Percentiles rank a stretch among this genome's conserved stretches.
Conservation (phyloP, 2,888 invertebrate species). For the Cyclophora punctaria region DNA sequence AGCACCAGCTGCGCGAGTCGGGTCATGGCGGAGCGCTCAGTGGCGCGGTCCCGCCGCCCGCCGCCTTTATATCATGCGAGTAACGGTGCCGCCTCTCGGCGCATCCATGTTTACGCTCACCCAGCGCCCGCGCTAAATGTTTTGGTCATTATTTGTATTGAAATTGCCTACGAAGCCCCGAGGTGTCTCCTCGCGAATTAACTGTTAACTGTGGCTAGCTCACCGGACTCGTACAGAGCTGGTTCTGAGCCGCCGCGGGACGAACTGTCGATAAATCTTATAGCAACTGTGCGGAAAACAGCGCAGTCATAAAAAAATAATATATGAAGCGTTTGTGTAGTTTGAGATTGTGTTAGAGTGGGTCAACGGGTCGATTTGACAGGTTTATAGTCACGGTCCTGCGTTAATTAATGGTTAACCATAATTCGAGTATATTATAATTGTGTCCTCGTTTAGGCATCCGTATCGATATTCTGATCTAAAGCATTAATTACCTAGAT, state of each 20-base stretch:
- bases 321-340: no score
- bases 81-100: conserved; percentile 52
- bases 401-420: no score
- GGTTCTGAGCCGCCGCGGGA: conserved; percentile 1
- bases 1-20: conserved; percentile 46
- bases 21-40: conserved; percentile 46
- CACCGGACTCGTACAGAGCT: background rate
- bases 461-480: no score
- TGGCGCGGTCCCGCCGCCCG: conserved; percentile 19
- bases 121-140: conserved; percentile 39
- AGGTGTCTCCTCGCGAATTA: conserved; percentile 22
- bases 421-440: no score
- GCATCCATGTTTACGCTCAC: conserved; percentile 38
- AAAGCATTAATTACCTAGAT: no score
- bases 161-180: conserved; percentile 28
- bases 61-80: conserved; percentile 49
- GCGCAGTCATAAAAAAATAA: no score
- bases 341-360: no score
- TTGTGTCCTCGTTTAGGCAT: no score
- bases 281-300: no score
- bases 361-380: no score
- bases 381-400: no score
- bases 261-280: background rate
- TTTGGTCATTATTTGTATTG: conserved; percentile 60
- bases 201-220: conserved; percentile 15